Evolutionary conservation across 2,888 invertebrate genomes (phyloP), one percentile per base, ranked within the genome.

Genomic region (Dione vanillae): DNA sequence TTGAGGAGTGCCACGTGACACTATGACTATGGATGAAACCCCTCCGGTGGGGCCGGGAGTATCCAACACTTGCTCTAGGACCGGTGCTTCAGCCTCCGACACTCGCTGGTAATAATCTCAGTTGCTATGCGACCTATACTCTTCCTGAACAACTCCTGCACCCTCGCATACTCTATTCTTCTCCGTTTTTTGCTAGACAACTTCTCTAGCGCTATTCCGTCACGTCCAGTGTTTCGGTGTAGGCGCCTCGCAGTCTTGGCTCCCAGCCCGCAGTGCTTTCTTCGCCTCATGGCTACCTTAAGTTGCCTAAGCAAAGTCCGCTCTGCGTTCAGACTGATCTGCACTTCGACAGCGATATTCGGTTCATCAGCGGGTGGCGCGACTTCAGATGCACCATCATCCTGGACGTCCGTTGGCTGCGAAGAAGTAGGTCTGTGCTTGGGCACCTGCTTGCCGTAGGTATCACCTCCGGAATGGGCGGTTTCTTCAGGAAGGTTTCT

Each of bases 1-100:
- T 91, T 90, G 35, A 91, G 76, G 52, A 85, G 81, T 65, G 82
- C 85, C 62, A 85, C 77, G 72, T 87, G 88, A 72, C 89, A 79
- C 45, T 82, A n/a, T n/a, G n/a, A n/a, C n/a, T n/a, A n/a, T n/a
- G n/a, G n/a, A n/a, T n/a, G n/a, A n/a, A n/a, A n/a, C 80, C 16
- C 78, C 27, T 27, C 2, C 27, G 2, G 27, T 27, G 65, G 16
- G 27, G 5, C 27, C 27, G 27, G 27, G 27, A 27, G 27, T 5
- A 27, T 27, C 27, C 5, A 5, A 27, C 47, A 47, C 47, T n/a
- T 47, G n/a, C 58, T 75, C 74, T 8, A 75, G 64, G 56, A 76
- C 52, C 0, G 74, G 75, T 76, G 75, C 69, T 61, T 67, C 9
- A 61, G 58, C 27, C 64, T 64, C 65, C 76, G 75, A 72, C 74